Base-by-base conservation (phyloP, 2,113 vertebrate species). In the Athene noctua region DNA sequence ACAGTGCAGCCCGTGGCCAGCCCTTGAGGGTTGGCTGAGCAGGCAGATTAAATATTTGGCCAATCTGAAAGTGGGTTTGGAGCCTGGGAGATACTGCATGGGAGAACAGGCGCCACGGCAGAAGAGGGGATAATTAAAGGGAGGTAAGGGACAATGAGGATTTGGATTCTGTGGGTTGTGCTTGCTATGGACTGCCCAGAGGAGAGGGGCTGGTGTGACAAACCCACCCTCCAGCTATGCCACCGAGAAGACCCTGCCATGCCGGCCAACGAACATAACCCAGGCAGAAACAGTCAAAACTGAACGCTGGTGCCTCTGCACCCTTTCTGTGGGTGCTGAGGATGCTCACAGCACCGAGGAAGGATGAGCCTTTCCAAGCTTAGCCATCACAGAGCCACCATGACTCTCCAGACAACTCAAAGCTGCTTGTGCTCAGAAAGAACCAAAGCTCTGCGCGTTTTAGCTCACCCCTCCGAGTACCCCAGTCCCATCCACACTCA, bases 401-500 rank as follows among this genome's bases (percentile, higher is more conserved):
- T 17, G 11, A 19, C 15, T 52, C 61, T 72, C 80, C 83, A 87
- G 16, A 32, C 34, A 49, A 11, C 14, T 58, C 63, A 61, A 52
- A 63, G 34, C 20, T 17, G 9, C 36, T 58, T 30, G 7, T 52
- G 15, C 32, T n/a, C 20, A 27, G 65, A 55, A 59, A 57, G 42
- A 68, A 40, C 30, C 34, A 67, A 65, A 72, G 32, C 34, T 15
- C 44, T 29, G 9, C 9, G 32, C 1, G 1, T 66, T 62, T 86
- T 36, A 55, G 12, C 1, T 38, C 2, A 2, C 15, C 19, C 20
- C 38, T 47, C 63, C 10, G 1, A 27, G 34, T 2, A 17, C 58
- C 22, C 59, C 1, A 1, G 7, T 66, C 32, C 79, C 18, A 17
- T 20, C 67, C 3, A 1, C 38, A 5, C 40, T 23, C 5, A 2